phyloP scores from a whole-genome alignment of 2,797 vertebrate genomes.

The Rousettus madagascariensis region DNA sequence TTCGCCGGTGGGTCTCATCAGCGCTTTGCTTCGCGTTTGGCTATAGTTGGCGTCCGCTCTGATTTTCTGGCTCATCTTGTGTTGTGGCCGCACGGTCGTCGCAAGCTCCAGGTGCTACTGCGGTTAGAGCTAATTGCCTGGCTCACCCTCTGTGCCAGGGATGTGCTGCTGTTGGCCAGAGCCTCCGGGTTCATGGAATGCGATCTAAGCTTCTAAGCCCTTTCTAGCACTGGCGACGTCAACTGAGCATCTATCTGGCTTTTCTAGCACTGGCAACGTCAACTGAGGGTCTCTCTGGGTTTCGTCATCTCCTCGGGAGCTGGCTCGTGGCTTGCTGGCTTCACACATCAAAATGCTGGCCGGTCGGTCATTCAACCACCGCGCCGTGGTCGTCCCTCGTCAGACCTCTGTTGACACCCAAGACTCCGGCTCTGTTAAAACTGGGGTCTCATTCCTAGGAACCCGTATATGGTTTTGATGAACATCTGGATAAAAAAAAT shows the following conservation, averaged over 20 bases:
- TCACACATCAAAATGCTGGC: neutral
- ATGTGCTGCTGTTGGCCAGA: neutral
- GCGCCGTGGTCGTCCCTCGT: neutral
- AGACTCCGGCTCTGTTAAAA: neutral
- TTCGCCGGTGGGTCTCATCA: neutral
- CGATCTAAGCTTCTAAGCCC: neutral
- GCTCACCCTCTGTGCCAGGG: neutral
- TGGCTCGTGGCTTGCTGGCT: neutral
- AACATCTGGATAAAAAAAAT: neutral
- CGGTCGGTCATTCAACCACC: neutral
- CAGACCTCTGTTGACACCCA: neutral
- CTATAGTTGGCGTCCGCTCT: neutral
- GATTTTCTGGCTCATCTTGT: neutral
- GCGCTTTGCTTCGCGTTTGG: too few species aligned
- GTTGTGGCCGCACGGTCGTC: accelerated
- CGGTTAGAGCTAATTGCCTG: neutral
- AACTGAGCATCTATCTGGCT: neutral
- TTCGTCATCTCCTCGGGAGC: neutral
- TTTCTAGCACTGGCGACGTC: neutral
- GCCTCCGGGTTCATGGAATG: neutral
- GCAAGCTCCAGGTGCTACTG: neutral
- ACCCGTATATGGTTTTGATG: neutral
- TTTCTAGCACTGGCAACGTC: neutral
- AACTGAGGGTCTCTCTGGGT: neutral
- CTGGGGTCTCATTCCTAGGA: neutral